Evolutionary conservation across 1,140 invertebrate species (phyloP), one percentile per base, ranked within the genome.

Genomic region (Drosophila gunungcola): DNA sequence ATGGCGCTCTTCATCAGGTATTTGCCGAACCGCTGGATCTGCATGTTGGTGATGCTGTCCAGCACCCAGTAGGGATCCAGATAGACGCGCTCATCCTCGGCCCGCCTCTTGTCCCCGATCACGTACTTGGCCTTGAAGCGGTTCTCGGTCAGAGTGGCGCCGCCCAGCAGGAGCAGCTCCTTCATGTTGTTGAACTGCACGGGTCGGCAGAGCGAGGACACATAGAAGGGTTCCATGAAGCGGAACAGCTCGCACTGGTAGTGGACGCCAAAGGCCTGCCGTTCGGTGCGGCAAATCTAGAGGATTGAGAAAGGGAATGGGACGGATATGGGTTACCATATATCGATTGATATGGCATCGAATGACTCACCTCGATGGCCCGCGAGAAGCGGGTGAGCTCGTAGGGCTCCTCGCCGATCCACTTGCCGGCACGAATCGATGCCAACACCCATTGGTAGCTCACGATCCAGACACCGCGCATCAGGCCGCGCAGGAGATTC

Each of bases 381-480:
- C 92, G 81, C 5, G 93, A 94, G 83, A 94, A 94, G 11, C 92
- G 80, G 3, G 65, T 92, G 27, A 93, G 53, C 61, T 94, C 94
- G 88, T 93, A 95, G 21, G 90, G 78, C 67, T 94, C 93, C 83
- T 94, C 94, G 4, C 90, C 58, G 25, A 94, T 36, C 94, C 94
- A 95, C 70, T 92, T 91, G 5, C 91, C 92, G 6, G 76, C 81
- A 53, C 93, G 81, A 13, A 93, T 29, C 2, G 94, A 94, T 34
- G 92, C 88, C 46, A 91, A 65, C 2, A 94, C 41, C 94, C 94
- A 95, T 51, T 94, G 92, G 48, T 92, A 89, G 34, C 85, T 92
- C 3, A 95, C 56, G 57, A 95, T 93, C 94, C 94, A 94, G 64
- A 94, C 93, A 2, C 94, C 94, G 43, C 93, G 90, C 63, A 93